Base-by-base conservation (phyloP, 2,888 invertebrate genomes). In the Augochlorella aurata region DNA sequence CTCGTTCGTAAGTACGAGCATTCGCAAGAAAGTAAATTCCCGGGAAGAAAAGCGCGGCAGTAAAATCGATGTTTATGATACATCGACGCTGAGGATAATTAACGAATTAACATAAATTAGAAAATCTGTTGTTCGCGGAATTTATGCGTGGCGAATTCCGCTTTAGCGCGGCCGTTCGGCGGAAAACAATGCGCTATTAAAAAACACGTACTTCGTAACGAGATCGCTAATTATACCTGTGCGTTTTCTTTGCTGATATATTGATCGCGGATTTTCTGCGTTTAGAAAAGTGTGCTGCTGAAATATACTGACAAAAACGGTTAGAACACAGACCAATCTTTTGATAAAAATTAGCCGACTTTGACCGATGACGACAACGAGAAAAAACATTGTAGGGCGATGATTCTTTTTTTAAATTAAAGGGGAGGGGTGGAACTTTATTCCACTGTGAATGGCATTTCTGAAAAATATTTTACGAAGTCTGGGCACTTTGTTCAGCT, bases 101-200 rank as follows among this genome's bases (percentile, higher is more conserved):
- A 44, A n/a, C 45, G 29, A 58, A 74, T 82, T 69, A 76, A 21
- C 82, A 81, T 82, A 82, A 82, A 82, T 82, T 82, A 82, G 81
- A 82, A 82, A 80, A 82, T 75, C 72, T 72, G 81, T 69, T 82
- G 74, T 80, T 71, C 58, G 50, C 18, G 61, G 67, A 71, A 81
- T 80, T 74, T 80, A 80, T 80, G 50, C 79, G 16, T 7, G 38
- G 67, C 52, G 61, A 67, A 67, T 67, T 50, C 70, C 71, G 21
- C 47, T 47, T 52, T 45, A 47, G 61, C 9, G 38, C 18, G 38
- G 29, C n/a, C 14, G 29, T 65, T 47, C 45, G 58, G 21, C 12
- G 66, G 50, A 74, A 74, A 70, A 81, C 81, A 80, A 81, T 81
- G 81, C 74, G 47, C 81, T 74, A 81, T 80, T 80, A 81, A 79